Evolutionary conservation across 2,113 vertebrate genomes (phyloP).

Genomic region (Chauna torquata): DNA sequence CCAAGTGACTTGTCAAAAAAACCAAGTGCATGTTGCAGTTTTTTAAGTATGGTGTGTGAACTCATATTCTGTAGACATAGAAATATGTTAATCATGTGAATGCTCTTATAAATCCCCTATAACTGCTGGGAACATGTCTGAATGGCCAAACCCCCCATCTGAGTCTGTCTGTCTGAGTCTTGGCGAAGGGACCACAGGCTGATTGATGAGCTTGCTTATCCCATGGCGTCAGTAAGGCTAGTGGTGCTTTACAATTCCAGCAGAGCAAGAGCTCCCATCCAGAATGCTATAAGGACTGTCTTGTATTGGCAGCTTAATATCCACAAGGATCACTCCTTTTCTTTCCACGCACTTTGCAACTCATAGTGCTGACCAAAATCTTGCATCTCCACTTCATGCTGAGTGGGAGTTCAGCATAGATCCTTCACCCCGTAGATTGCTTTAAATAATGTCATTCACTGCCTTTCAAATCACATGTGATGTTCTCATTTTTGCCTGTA

Average conservation of each 20-base stretch:
- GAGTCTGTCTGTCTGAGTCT: not conserved
- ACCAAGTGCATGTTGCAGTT: not conserved
- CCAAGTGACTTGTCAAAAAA: not conserved
- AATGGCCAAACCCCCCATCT: not conserved
- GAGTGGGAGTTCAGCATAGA: fast-evolving
- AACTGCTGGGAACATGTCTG: not conserved
- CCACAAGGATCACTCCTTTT: not conserved
- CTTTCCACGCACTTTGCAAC: not conserved
- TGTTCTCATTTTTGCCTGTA: not conserved
- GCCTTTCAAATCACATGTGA: not conserved
- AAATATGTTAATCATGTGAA: not conserved
- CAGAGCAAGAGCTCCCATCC: not conserved
- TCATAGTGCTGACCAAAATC: not conserved
- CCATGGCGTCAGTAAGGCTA: not conserved
- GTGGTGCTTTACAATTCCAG: not conserved
- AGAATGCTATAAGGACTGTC: not conserved
- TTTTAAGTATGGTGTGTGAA: not conserved
- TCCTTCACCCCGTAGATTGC: not conserved
- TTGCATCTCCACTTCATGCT: not conserved
- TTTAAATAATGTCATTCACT: not conserved
- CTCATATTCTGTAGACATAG: not conserved
- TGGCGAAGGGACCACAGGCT: not conserved
- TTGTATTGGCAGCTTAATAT: not conserved
- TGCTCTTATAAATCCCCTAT: not conserved
- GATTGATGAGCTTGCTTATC: not conserved